Evolutionary conservation across 2,797 vertebrate species (phyloP).

Genomic region (Urophycis tenuis): DNA sequence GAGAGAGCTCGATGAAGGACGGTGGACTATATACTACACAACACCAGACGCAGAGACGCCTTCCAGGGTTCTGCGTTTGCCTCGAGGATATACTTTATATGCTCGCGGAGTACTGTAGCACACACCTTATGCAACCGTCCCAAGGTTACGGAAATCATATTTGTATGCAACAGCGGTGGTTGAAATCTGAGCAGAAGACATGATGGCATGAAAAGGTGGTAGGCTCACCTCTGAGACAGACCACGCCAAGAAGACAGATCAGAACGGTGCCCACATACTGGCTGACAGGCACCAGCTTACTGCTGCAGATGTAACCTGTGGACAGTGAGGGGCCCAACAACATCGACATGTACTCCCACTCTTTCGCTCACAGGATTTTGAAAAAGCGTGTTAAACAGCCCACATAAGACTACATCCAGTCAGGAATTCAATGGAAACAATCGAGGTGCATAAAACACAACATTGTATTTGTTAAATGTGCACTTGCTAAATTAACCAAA

Average conservation of each 20-base stretch:
- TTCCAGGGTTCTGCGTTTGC: slow-evolving; percentile 16
- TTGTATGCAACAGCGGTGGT: slow-evolving; percentile 21
- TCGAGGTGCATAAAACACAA: neutral
- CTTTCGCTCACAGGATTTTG: slow-evolving; percentile 4
- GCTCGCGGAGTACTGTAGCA: slow-evolving; percentile 23
- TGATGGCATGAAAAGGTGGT: slow-evolving; percentile 6
- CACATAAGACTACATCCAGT: neutral
- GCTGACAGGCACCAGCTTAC: slow-evolving; percentile 79
- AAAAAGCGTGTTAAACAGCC: neutral
- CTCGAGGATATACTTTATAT: slow-evolving; percentile 44
- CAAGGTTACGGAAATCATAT: slow-evolving; percentile 34
- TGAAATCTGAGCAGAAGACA: slow-evolving; percentile 27
- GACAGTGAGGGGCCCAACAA: slow-evolving; percentile 40
- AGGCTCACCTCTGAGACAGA: slow-evolving; percentile 84
- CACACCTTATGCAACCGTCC: slow-evolving; percentile 34
- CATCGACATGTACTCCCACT: slow-evolving; percentile 16
- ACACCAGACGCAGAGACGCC: slow-evolving; percentile 10
- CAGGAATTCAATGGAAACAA: neutral
- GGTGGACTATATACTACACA: neutral
- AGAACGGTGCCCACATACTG: slow-evolving; percentile 81
- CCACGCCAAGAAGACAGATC: slow-evolving; percentile 82
- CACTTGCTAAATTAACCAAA: neutral
- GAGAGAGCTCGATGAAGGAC: neutral
- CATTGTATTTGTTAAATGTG: neutral
- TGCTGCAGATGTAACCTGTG: slow-evolving; percentile 82